Conservation (phyloP, 2,888 invertebrate genomes). For the Eupithecia inturbata region DNA sequence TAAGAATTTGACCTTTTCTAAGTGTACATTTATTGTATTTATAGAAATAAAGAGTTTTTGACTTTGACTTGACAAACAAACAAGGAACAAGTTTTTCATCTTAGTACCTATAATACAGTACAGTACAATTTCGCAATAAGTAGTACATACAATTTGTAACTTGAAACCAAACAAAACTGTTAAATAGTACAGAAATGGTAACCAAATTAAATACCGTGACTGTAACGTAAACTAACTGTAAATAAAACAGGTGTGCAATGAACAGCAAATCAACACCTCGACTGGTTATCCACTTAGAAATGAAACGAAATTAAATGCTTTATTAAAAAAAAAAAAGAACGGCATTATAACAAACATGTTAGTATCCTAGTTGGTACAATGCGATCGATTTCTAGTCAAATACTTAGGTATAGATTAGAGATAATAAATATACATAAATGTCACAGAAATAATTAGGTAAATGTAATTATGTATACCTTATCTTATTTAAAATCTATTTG, state of each 20-base stretch:
- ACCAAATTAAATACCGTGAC: constrained; percentile 11
- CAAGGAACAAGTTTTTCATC: not conserved
- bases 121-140: not conserved
- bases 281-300: not conserved
- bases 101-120: not conserved
- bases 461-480: not conserved
- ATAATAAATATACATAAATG: no score
- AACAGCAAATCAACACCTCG: constrained; percentile 12
- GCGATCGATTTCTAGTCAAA: no score
- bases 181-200: not conserved
- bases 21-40: no score
- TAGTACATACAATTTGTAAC: not conserved
- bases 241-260: constrained; percentile 12
- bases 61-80: no score
- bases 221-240: constrained; percentile 12
- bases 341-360: no score
- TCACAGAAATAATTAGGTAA: no score
- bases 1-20: no score
- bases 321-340: no score
- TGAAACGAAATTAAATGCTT: no score
- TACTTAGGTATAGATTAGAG: no score
- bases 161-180: not conserved
- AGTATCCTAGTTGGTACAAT: no score
- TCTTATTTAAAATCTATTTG: not conserved
- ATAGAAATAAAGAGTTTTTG: no score